phyloP scores from a whole-genome alignment of 1,140 invertebrate species.

The Sycophaga agraensis region DNA sequence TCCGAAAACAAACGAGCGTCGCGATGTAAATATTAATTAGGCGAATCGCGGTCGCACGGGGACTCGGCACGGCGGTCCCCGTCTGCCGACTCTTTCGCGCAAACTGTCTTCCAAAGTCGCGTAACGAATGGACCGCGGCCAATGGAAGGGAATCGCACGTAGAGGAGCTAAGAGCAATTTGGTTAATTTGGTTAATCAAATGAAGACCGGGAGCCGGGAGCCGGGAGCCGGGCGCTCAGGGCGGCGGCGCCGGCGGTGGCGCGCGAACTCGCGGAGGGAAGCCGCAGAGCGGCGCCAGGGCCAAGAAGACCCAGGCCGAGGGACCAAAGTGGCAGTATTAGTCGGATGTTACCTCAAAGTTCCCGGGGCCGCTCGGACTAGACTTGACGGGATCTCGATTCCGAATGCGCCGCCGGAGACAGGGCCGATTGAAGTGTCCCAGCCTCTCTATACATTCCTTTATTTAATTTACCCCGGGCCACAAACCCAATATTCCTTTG shows the following conservation, averaged over 20 bases:
- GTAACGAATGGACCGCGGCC: background rate
- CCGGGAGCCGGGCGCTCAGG: slow-evolving; percentile 38
- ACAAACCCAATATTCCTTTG: too few relatives aligned
- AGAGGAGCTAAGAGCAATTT: slow-evolving; percentile 43
- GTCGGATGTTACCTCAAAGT: slow-evolving; percentile 48
- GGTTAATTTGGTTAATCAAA: slow-evolving; percentile 54
- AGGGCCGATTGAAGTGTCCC: too few relatives aligned
- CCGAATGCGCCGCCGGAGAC: background rate
- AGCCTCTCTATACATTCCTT: too few relatives aligned
- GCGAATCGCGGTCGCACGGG: too few relatives aligned
- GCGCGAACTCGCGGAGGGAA: slow-evolving; percentile 32
- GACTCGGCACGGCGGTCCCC: too few relatives aligned
- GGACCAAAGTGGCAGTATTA: slow-evolving; percentile 47
- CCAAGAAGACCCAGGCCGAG: slow-evolving; percentile 38
- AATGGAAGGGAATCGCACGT: background rate
- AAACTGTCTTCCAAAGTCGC: too few relatives aligned
- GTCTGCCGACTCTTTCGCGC: too few relatives aligned
- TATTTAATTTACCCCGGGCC: too few relatives aligned
- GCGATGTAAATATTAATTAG: too few relatives aligned
- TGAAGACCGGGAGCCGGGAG: slow-evolving; percentile 35
- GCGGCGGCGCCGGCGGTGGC: too few relatives aligned
- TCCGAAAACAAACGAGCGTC: too few relatives aligned
- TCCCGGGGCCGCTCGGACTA: slow-evolving; percentile 14
- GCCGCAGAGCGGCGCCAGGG: slow-evolving; percentile 37
- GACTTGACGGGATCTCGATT: background rate